Base-by-base conservation (phyloP, 2,113 vertebrate genomes). In the Crotalus tigris region DNA sequence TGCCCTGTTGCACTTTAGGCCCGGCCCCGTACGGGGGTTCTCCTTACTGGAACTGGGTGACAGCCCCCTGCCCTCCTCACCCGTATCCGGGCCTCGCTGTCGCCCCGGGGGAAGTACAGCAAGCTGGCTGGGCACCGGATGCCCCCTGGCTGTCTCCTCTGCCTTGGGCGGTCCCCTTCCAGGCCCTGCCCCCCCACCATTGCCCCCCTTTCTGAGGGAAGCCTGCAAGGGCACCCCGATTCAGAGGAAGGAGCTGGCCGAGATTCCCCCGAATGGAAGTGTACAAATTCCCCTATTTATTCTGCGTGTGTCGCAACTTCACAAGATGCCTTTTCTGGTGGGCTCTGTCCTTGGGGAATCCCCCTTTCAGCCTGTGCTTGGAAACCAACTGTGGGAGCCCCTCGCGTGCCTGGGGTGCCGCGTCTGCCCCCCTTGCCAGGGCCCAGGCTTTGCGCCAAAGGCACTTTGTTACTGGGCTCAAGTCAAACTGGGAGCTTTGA, bases 41-140 rank as follows among this genome's bases (percentile, higher is more conserved):
- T n/a, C 24, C 86, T 17, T 87, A 6, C 13, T 87, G 86, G 46
- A 49, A 15, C 11, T 24, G 29, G 46, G 46, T 29, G 11, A 15
- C 46, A 0, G 49, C 12, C 24, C 24, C 44, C 49, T 53, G 12
- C 24, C 24, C 24, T 1, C 10, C 49, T 4, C 86, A 29, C 86
- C 24, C 49, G 1, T 7, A 2, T 6, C 44, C 5, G 11, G 86
- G 86, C 5, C 2, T 7, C 5, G 0, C 86, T 5, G 0, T 10
- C 17, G 5, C 24, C 86, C 86, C 26, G 2, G 2, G 13, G 23
- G 49, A 53, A 7, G 7, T 21, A 0, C 75, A 19, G n/a, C 75
- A 21, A 81, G 33, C 75, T 1, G 75, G 33, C 33, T 3, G 7
- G 33, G 7, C 3, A 17, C 75, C 33, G 1, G 75, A 81, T 0